Percentiles rank a stretch among this genome's conserved stretches.
These are phyloP conservation scores for Thereva nobilitata DNA, from an alignment of 2,888 invertebrate species.

Conservation along the genomic window DNA sequence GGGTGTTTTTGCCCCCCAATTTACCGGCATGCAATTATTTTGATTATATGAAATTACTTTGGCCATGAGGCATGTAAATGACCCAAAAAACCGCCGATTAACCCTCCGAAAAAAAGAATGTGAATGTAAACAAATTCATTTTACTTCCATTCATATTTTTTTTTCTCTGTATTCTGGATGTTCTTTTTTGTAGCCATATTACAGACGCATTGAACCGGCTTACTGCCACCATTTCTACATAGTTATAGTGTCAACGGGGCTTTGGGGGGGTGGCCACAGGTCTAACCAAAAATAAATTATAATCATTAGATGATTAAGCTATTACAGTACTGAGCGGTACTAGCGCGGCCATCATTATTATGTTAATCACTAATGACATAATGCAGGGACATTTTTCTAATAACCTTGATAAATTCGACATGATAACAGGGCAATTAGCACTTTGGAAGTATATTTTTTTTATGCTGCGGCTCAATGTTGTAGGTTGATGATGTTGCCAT, in stretches of 20 bases:
- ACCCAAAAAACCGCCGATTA: constrained; percentile 32
- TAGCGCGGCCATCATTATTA: constrained; percentile 34
- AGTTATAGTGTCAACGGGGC: background rate
- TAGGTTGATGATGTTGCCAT: constrained; percentile 19
- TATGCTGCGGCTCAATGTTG: background rate
- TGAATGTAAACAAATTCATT: constrained; percentile 32
- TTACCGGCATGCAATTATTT: constrained; percentile 28
- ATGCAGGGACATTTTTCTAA: constrained; percentile 41
- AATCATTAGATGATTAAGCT: constrained; percentile 36
- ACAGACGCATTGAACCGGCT: background rate
- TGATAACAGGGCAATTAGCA: constrained; percentile 42
- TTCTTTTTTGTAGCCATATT: background rate
- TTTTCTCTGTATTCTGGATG: too few species aligned
- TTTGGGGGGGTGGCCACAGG: background rate
- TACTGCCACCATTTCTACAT: constrained; percentile 7
- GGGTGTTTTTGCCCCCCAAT: constrained; percentile 23
- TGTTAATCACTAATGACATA: constrained; percentile 42
- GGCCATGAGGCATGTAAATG: constrained; percentile 28
- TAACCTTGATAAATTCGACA: constrained; percentile 39
- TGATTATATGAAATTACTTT: constrained; percentile 33
- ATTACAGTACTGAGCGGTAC: constrained; percentile 26
- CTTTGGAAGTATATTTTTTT: constrained; percentile 33
- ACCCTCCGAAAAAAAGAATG: constrained; percentile 23
- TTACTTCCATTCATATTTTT: background rate
- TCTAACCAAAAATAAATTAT: constrained; percentile 31